Evolutionary conservation across 2,113 vertebrate genomes (phyloP).

Genomic region (Actenoides lindsayi): DNA sequence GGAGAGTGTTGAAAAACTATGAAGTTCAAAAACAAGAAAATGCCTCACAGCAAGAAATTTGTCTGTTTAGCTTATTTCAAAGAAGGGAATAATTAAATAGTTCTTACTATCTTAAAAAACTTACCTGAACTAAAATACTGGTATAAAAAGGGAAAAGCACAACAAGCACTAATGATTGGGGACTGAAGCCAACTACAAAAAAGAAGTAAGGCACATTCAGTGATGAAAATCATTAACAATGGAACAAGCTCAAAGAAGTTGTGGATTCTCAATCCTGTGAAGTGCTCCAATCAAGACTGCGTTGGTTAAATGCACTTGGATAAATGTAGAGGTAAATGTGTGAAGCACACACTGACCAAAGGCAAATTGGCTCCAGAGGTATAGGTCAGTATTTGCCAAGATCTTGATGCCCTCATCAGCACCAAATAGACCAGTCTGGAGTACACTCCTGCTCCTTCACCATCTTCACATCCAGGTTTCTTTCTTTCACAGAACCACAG

Average conservation of each 20-base stretch:
- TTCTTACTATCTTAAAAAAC: neutral
- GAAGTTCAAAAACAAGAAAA: neutral
- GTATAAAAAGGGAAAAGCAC: slow-evolving; percentile 4
- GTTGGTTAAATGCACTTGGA: neutral
- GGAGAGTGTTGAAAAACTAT: neutral
- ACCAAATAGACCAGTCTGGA: neutral
- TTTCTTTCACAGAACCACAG: no score
- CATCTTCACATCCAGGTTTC: neutral
- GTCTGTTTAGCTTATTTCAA: slow-evolving; percentile 16
- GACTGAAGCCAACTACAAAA: neutral
- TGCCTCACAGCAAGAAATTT: neutral
- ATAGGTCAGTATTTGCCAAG: neutral
- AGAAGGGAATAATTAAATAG: neutral
- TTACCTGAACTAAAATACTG: neutral
- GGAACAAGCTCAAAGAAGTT: neutral
- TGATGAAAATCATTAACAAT: neutral
- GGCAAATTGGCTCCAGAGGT: neutral
- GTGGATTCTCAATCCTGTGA: neutral
- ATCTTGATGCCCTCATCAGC: neutral
- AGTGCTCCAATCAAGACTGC: neutral
- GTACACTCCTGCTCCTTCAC: neutral
- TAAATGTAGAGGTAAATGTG: neutral
- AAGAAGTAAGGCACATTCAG: neutral
- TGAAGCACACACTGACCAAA: neutral
- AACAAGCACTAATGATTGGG: neutral